phyloP scores from a whole-genome alignment of 1,140 invertebrate genomes.

The Bilobella aurantiaca region DNA sequence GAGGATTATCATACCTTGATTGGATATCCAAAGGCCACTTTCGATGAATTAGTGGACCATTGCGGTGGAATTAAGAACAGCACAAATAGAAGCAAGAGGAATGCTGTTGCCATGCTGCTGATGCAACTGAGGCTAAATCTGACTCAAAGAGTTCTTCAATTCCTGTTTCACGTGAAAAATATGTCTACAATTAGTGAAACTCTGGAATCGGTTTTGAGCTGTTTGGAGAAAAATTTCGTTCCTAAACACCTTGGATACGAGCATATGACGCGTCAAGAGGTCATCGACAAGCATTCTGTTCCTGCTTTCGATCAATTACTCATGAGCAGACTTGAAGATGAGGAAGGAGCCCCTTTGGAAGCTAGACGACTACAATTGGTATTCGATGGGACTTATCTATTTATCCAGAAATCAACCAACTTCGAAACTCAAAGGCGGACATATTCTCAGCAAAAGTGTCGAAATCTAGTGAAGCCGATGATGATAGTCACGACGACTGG shows the following conservation, averaged over 20 bases:
- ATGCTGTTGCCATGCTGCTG: conserved; percentile 16
- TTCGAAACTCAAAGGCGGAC: not conserved
- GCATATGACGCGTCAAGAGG: conserved; percentile 10
- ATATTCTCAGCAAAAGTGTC: conserved; percentile 14
- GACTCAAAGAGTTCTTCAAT: not conserved
- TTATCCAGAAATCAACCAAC: conserved; percentile 11
- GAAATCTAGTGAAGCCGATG: conserved; percentile 20
- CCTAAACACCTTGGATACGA: conserved; percentile 11
- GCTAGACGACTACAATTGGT: not conserved
- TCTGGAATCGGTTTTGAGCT: not conserved
- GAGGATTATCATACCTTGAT: not conserved
- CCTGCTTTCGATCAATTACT: not conserved
- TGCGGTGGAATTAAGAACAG: not conserved
- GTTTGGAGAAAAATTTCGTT: conserved; percentile 1
- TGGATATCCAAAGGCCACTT: conserved; percentile 1
- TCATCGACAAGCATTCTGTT: not conserved
- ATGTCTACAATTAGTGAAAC: conserved; percentile 1
- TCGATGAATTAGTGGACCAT: not conserved
- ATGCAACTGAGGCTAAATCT: not conserved
- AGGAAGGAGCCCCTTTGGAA: not conserved
- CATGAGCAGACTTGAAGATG: not conserved
- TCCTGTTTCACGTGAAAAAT: conserved; percentile 6
- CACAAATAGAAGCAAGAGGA: not conserved
- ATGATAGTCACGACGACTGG: conserved; percentile 14
- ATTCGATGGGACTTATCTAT: conserved; percentile 21